Evolutionary conservation across 2,797 vertebrate genomes (phyloP).

Genomic region (Trematomus bernacchii): DNA sequence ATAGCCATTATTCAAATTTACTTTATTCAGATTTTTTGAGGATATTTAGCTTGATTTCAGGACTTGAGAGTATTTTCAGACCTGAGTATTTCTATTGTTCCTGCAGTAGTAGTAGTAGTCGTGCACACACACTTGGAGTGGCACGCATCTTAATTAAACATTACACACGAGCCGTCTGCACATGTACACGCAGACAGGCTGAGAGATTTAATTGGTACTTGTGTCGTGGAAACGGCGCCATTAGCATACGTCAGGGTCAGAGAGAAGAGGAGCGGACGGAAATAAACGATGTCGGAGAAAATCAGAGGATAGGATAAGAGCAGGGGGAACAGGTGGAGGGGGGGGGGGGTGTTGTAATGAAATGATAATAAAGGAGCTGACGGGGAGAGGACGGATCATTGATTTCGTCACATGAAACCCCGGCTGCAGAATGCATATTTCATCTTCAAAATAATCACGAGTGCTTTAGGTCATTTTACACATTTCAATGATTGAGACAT

Average conservation of each 20-base stretch:
- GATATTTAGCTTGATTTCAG: too few relatives aligned
- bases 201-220: slow-evolving; percentile 73
- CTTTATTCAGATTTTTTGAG: too few relatives aligned
- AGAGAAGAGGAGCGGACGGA: slow-evolving; percentile 17
- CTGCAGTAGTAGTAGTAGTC: too few relatives aligned
- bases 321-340: too few relatives aligned
- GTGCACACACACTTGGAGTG: slow-evolving; percentile 46
- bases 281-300: slow-evolving; percentile 45
- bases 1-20: too few relatives aligned
- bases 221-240: slow-evolving; percentile 54
- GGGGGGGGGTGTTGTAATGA: slow-evolving; percentile 67
- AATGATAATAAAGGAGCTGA: slow-evolving; percentile 79
- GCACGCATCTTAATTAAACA: slow-evolving; percentile 75
- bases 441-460: too few relatives aligned
- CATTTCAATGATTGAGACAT: too few relatives aligned
- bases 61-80: too few relatives aligned
- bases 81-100: too few relatives aligned
- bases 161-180: slow-evolving; percentile 61
- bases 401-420: slow-evolving; percentile 66
- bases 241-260: slow-evolving; percentile 68
- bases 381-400: slow-evolving; percentile 78
- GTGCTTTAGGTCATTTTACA: too few relatives aligned
- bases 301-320: slow-evolving; percentile 27
- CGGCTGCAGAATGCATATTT: too few relatives aligned
- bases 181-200: slow-evolving; percentile 59